A percentile compares a stretch with the other conserved stretches of the same genome.
Evolutionary conservation across 2,888 invertebrate species (phyloP).

Genomic region (Dendrolimus pini): DNA sequence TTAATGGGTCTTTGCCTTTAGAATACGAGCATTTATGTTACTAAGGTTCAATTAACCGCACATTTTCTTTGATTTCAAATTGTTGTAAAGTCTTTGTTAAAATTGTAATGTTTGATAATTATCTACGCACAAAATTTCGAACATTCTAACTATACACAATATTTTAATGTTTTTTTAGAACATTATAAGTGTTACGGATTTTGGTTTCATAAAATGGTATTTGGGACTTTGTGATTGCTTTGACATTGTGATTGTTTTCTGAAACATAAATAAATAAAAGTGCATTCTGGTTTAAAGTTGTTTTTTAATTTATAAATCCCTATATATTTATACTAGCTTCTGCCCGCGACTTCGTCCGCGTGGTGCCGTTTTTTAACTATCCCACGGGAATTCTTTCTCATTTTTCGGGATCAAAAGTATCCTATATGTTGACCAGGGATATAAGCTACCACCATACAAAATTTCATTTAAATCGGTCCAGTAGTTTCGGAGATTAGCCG

Average conservation of each 20-base stretch:
- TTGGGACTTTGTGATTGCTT: slow-evolving; percentile 34
- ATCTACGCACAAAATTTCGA: slow-evolving; percentile 19
- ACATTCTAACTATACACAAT: background rate
- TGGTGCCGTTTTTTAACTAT: no score
- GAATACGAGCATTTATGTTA: background rate
- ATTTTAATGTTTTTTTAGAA: background rate
- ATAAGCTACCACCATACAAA: no score
- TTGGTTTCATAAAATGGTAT: background rate
- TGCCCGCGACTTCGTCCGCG: no score
- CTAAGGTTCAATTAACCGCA: background rate
- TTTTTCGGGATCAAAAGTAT: no score
- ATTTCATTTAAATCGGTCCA: no score
- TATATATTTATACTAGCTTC: no score
- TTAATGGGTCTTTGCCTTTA: no score
- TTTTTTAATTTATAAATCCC: no score
- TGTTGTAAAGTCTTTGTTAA: background rate
- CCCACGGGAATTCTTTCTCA: no score
- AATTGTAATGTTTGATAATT: slow-evolving; percentile 11
- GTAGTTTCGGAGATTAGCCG: no score
- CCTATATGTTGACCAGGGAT: no score
- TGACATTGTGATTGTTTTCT: slow-evolving; percentile 56
- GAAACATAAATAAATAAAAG: slow-evolving; percentile 57
- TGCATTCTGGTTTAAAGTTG: slow-evolving; percentile 33
- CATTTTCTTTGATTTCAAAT: background rate
- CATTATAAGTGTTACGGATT: no score